A percentile compares a stretch with the other conserved stretches of the same genome.
Evolutionary conservation across 1,140 invertebrate genomes (phyloP).

Genomic region (Drosophila albomicans): DNA sequence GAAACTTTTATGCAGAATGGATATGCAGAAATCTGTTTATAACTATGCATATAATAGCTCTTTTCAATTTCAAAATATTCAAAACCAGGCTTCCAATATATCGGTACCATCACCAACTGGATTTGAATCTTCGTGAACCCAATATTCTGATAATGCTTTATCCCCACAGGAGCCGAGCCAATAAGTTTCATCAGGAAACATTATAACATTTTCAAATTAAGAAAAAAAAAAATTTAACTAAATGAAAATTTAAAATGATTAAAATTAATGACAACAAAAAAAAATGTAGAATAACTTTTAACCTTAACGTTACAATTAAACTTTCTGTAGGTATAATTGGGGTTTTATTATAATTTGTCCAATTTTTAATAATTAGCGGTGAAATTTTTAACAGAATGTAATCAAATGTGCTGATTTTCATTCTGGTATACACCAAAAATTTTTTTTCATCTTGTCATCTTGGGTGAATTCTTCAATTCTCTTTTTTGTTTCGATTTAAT

Average conservation of each 20-base stretch:
- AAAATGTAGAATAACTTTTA: background rate
- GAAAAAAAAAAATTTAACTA: background rate
- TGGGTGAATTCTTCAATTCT: background rate
- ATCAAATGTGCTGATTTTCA: slow-evolving; percentile 33
- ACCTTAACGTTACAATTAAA: slow-evolving; percentile 4
- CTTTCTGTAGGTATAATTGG: slow-evolving; percentile 15
- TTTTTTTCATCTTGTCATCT: slow-evolving; percentile 32
- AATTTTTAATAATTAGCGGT: slow-evolving; percentile 24
- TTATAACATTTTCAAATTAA: background rate
- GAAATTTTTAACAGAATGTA: slow-evolving; percentile 24
- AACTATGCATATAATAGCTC: too few species aligned
- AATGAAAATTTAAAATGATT: background rate
- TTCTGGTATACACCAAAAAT: slow-evolving; percentile 33
- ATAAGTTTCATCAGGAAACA: too few species aligned
- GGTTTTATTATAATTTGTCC: slow-evolving; percentile 25
- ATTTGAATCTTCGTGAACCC: too few species aligned
- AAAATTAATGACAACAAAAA: background rate
- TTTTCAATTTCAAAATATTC: too few species aligned
- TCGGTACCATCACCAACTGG: too few species aligned
- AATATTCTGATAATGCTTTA: too few species aligned
- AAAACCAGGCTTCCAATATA: too few species aligned
- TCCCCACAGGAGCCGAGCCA: too few species aligned
- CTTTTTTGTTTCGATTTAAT: too few species aligned
- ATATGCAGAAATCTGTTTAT: too few species aligned
- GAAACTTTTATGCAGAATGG: too few species aligned